These are phyloP conservation scores for Limonius californicus DNA, from an alignment of 1,140 invertebrate species.

Conservation along the genomic window DNA sequence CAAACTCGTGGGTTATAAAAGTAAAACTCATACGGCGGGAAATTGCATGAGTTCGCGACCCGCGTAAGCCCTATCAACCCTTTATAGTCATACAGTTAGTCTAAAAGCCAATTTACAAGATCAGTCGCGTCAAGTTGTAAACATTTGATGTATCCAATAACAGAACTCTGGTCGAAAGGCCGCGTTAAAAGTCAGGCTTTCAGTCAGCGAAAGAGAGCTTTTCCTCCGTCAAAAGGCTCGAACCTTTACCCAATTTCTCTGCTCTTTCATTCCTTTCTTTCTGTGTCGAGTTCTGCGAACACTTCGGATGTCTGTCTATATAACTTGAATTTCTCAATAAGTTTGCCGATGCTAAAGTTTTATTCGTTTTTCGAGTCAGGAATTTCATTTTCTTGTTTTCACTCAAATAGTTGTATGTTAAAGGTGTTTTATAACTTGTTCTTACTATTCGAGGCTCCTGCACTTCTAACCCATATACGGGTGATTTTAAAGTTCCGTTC, in stretches of 20 bases:
- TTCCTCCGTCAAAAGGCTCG: constrained; percentile 1
- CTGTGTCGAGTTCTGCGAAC: background rate
- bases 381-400: constrained; percentile 1
- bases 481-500: too few species aligned
- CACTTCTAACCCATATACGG: too few species aligned
- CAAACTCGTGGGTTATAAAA: too few species aligned
- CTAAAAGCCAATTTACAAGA: background rate
- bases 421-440: constrained; percentile 1
- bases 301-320: background rate
- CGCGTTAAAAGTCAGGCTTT: background rate
- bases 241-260: background rate
- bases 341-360: constrained; percentile 1
- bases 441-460: too few species aligned
- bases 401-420: background rate
- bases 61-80: too few species aligned
- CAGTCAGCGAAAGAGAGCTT: background rate
- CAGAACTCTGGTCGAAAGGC: background rate
- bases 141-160: constrained; percentile 1
- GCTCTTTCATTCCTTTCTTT: background rate
- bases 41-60: too few species aligned
- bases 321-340: constrained; percentile 1
- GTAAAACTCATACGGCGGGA: too few species aligned
- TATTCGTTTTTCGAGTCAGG: background rate
- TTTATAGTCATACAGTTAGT: background rate
- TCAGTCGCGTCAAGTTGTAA: constrained; percentile 1